phyloP scores from a whole-genome alignment of 2,888 invertebrate species.

The Tolmerus cingulatus region DNA sequence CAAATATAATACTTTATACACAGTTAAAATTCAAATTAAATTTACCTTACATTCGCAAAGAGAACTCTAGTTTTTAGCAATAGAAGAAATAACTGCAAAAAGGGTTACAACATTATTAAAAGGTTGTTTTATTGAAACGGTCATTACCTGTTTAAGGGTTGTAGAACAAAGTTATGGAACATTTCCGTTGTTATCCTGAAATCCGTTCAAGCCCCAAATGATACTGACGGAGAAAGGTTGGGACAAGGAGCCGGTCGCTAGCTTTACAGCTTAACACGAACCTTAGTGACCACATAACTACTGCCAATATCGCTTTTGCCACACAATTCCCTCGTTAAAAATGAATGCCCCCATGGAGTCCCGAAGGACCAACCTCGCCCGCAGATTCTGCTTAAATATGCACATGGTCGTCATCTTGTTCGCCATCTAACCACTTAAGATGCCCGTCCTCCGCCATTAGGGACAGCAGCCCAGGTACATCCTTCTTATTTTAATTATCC shows the following conservation, averaged over 20 bases:
- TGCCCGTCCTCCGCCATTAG: background rate
- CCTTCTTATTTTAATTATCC: slow-evolving; percentile 15
- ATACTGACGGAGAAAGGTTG: background rate
- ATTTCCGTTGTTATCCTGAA: background rate
- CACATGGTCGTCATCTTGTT: background rate
- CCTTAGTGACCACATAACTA: background rate
- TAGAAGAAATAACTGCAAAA: background rate
- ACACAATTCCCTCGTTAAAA: background rate
- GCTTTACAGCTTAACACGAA: background rate
- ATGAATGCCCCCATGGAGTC: background rate
- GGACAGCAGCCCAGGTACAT: background rate
- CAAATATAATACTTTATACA: too few species aligned
- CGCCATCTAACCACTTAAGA: background rate
- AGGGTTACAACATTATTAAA: background rate
- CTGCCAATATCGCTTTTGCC: background rate
- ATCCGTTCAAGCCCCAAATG: background rate
- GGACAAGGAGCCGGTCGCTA: background rate
- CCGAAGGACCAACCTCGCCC: background rate
- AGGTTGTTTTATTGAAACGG: background rate
- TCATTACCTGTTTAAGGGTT: background rate
- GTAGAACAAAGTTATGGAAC: background rate
- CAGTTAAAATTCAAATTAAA: too few species aligned
- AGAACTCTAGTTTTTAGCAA: background rate
- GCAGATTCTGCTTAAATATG: background rate
- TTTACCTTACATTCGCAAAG: background rate